Conservation (phyloP, 2,888 invertebrate genomes). For the Cybosia mesomella region DNA sequence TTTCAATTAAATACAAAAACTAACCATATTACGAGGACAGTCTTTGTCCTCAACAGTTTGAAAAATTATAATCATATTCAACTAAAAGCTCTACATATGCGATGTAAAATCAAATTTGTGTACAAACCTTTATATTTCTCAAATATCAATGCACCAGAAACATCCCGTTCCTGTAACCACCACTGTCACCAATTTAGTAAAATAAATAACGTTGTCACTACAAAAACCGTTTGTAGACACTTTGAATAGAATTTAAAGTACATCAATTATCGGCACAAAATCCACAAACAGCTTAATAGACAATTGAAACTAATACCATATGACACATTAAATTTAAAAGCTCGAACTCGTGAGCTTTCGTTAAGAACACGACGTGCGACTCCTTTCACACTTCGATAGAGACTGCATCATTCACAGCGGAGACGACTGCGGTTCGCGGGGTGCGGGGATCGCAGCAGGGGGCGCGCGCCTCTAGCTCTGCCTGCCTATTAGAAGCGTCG, state of each 20-base stretch:
- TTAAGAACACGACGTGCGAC: slow-evolving; percentile 55
- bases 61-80: not conserved
- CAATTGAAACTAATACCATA: slow-evolving; percentile 50
- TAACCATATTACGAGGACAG: not conserved
- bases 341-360: slow-evolving; percentile 79
- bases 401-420: slow-evolving; percentile 76
- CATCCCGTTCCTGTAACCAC: slow-evolving; percentile 76
- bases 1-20: slow-evolving; percentile 4
- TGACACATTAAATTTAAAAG: slow-evolving; percentile 74
- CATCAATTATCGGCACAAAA: slow-evolving; percentile 57
- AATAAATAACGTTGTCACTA: slow-evolving; percentile 74
- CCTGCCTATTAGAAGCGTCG: slow-evolving; percentile 68
- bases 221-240: slow-evolving; percentile 70
- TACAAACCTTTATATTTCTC: slow-evolving; percentile 67
- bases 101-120: not conserved
- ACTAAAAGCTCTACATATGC: not conserved
- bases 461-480: slow-evolving; percentile 69
- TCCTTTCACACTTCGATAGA: slow-evolving; percentile 61
- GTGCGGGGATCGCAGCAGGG: slow-evolving; percentile 67
- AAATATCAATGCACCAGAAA: slow-evolving; percentile 70
- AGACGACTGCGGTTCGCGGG: slow-evolving; percentile 58
- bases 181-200: slow-evolving; percentile 76
- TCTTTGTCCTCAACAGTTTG: not conserved
- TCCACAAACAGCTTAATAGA: slow-evolving; percentile 58
- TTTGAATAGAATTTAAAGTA: slow-evolving; percentile 35